Base-by-base conservation (phyloP, 1,140 invertebrate species). In the Proctacanthus coquilletti region DNA sequence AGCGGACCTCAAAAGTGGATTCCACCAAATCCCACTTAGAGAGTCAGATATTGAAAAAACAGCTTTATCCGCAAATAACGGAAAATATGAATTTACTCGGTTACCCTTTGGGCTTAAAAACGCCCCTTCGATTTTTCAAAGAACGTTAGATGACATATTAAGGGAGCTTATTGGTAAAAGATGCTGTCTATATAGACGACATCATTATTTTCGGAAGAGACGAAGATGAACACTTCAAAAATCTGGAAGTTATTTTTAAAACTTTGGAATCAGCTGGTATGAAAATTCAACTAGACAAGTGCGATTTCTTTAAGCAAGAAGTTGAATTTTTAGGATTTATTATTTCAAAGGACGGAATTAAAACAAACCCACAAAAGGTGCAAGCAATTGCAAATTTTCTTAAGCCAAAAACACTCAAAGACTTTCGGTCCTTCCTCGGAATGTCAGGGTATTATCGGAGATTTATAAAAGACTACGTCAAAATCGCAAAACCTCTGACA, bases 211-310 rank as follows among this genome's bases (percentile, higher is more conserved):
- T 40, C 39, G 38, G 30, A 14, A 47, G 38, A 11, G 31, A 30
- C 36, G 33, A 59, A 40, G 50, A 64, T 9, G 47, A 61, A 18
- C 65, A 71, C 40, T 38, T 66, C 0, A 14, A 41, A 15, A 43
- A 61, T 25, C 19, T 69, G 1, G 14, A 40, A 9, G 36, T 40
- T 13, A 50, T 70, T 3, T 49, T 66, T 5, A 27, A 52, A 11
- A 47, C 48, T 15, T 41, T 69, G 1, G 27, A 45, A 18, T 35
- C 47, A n/a, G 55, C 60, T 10, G 52, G 54, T 18, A 42, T 70
- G 5, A 68, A 61, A 33, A 47, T 68, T 5, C 66, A 64, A 29
- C 42, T 61, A 5, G 41, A 50, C 36, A 66, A 67, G 47, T 60
- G 52, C 34, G 37, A 58, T 19, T 66, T 69, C 42, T 51, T 46